Base-by-base conservation (phyloP, 2,797 vertebrate species). In the Sebastiscus tertius region DNA sequence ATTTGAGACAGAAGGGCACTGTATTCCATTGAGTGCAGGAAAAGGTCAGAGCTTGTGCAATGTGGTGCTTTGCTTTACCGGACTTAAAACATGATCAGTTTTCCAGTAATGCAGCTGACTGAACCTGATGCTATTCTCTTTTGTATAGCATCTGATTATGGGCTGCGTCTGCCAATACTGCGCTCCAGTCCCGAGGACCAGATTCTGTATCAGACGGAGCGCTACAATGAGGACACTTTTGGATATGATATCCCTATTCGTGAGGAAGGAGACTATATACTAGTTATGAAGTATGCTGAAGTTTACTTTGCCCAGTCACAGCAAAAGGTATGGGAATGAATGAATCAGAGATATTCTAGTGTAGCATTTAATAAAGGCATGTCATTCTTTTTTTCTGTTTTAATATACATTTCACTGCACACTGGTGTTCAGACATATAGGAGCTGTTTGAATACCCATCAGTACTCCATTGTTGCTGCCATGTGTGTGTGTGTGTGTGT, bases 301-400 rank as follows among this genome's bases (percentile, higher is more conserved):
- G 99, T 99, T 79, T 99, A 99, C 94, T 99, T 99, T 89, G 98
- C 98, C 61, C 99, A 99, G 89, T 99, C 99, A 52, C 98, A 99
- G 84, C 98, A 99, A 93, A 99, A 99, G 97, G 99, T 99, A 93
- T 87, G 71, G 1, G 1, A 0, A 6, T n/a, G 3, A 59, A 61
- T 72, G 3, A 29, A 61, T 29, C 20, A 7, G 8, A 36, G 4
- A 1, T 24, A 11, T 36, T 64, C 1, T 16, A 18, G 39, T 64
- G 11, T 26, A 2, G 12, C 42, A 13, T 33, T 64, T 55, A 24
- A 20, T 14, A 22, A 36, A 27, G 12, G 22, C 27, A 22, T 58
- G 49, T 0, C 0, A 3, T 52, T 46, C 14, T 6, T 71, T 27
- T 24, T 14, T 52, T 46, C 24, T 2, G 5, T 6, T 58, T 26